Base-by-base conservation (phyloP, 2,888 invertebrate species). In the Coremacera marginata region DNA sequence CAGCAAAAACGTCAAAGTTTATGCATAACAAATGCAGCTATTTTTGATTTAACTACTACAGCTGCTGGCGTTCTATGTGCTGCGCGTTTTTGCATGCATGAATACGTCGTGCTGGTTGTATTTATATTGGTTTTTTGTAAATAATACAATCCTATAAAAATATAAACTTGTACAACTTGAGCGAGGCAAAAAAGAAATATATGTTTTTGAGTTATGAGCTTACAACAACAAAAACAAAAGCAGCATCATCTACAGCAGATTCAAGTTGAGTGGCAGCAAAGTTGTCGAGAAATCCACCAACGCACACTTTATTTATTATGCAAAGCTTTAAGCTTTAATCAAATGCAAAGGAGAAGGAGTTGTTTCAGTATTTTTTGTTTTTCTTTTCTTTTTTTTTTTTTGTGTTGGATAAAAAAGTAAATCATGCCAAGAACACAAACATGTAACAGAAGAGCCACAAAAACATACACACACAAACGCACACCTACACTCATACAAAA, bases 161-260 rank as follows among this genome's bases (percentile, higher is more conserved):
- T 67, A 19, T 11, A 67, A 44, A 67, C 67, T 67, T 67, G 44
- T 67, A 19, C 22, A 67, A 67, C 67, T 67, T 67, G 14, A 67
- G 44, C 67, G 11, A 37, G n/a, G 44, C 67, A 19, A 37, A 11
- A 60, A 27, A 22, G 19, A 22, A 34, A 67, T 19, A 19, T 67
- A 67, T 67, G 22, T 67, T 67, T 65, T 44, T 67, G 44, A 44
- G 31, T 67, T 67, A 67, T 67, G 19, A 60, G 25, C 11, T 60
- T 19, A 11, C 67, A 67, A 67, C 37, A 67, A 67, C 67, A 67
- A 67, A 14, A 67, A 7, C 63, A 63, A n/a, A n/a, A n/a, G 19
- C 34, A 34, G 27, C 22, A 19, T 25, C 11, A 60, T 19, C 22
- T n/a, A n/a, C 57, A 60, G 11, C 25, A 25, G 16, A 60, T 60